Percentiles rank a stretch among this genome's conserved stretches.
phyloP scores from a whole-genome alignment of 2,113 vertebrate species.

The Merops nubicus region DNA sequence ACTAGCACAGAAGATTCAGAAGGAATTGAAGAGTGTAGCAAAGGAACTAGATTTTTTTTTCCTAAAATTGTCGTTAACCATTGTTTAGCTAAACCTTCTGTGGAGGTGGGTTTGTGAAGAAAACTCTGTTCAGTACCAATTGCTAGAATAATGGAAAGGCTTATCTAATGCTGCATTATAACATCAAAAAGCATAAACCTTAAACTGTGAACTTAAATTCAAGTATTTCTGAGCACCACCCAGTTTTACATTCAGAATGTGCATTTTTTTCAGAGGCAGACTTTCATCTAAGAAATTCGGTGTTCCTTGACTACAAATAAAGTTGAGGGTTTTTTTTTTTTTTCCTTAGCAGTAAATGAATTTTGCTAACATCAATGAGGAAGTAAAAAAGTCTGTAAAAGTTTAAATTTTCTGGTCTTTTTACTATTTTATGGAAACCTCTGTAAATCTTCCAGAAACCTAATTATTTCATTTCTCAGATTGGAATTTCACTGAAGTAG shows the following conservation, averaged over 20 bases:
- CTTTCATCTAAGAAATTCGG: not conserved
- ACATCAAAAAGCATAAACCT: not conserved
- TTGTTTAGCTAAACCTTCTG: not conserved
- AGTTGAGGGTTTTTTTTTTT: not conserved
- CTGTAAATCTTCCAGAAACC: not conserved
- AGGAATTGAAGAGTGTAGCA: not conserved
- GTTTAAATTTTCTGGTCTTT: not conserved
- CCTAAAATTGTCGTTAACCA: too few relatives aligned
- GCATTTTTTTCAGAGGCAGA: not conserved
- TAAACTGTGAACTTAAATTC: not conserved
- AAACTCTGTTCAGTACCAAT: not conserved
- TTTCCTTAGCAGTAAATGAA: not conserved
- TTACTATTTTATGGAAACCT: not conserved
- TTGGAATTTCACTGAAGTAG: not conserved
- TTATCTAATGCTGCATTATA: not conserved
- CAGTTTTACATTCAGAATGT: not conserved
- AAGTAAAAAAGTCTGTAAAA: not conserved
- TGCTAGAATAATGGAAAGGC: not conserved
- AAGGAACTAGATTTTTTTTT: not conserved
- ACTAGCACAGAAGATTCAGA: not conserved
- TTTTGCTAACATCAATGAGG: not conserved
- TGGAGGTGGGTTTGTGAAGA: not conserved
- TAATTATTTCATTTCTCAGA: not conserved
- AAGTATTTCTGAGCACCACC: not conserved
- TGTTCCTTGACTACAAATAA: not conserved